Evolutionary conservation across 2,888 invertebrate genomes (phyloP), one percentile per base, ranked within the genome.

Genomic region (Hirudinaria manillensis): DNA sequence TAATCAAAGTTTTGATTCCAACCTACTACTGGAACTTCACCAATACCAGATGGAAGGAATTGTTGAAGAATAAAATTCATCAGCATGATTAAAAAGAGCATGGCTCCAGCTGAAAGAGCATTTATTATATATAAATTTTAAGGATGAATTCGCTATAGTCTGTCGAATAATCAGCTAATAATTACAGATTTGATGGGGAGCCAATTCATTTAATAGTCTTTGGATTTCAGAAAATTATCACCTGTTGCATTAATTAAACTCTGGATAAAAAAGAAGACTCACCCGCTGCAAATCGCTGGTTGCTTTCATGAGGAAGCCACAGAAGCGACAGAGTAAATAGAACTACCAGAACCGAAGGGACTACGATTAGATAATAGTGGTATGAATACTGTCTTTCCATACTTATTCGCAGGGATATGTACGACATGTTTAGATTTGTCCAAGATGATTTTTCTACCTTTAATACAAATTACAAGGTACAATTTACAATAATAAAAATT

Each of bases 281-380:
- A 77, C 79, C 74, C 13, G 76, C 38, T 53, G 75, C 27, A 34
- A 78, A 70, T 34, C 79, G 32, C 51, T 79, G 76, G 34, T 75
- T 72, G 68, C 70, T 76, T 27, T 66, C 73, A 4, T 76, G 77
- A 1, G 78, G 78, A 21, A 79, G 61, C 71, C 77, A 75, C 71
- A 75, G 76, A 27, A 78, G 67, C 21, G 75, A 67, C 32, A 77
- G 67, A 16, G 73, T 72, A 29, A 79, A 76, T 3, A 74, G 7
- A n/a, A 76, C 72, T 21, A 78, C 34, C 3, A 77, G 21, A 13
- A 77, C 56, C 29, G 77, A 67, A 16, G 79, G 79, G 4, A 66
- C 19, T 29, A 77, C 68, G 0, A 78, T 36, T 61, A 78, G 56
- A 38, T 74, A 72, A 16, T 65, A n/a, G 72, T 78, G 77, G 70